A percentile compares a stretch with the other conserved stretches of the same genome.
These are phyloP conservation scores for Aphelenchoides avenae DNA, from an alignment of 1,140 invertebrate species.

Conservation along the genomic window DNA sequence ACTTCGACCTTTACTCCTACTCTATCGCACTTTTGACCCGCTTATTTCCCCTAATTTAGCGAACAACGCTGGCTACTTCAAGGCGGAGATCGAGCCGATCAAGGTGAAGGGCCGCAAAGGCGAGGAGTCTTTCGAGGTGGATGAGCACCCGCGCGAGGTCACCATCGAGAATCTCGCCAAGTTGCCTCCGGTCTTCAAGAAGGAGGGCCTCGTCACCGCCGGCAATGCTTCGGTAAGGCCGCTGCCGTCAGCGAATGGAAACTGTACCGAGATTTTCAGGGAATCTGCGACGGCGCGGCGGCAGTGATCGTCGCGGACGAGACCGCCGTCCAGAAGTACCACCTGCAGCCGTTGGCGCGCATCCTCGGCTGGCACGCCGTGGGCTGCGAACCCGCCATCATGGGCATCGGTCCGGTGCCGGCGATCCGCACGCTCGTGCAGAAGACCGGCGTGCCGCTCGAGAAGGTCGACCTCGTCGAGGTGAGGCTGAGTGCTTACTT, in stretches of 20 bases:
- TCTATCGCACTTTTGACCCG: no score
- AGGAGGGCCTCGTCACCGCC: conserved; percentile 88
- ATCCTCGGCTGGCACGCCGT: conserved; percentile 63
- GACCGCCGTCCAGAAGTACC: conserved; percentile 75
- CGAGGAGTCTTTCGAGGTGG: conserved; percentile 72
- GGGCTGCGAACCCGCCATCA: conserved; percentile 66
- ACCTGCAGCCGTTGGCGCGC: conserved; percentile 68
- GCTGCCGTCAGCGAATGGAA: neutral
- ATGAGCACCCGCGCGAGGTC: conserved; percentile 89
- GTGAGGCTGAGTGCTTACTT: conserved; percentile 88
- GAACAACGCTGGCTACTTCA: conserved; percentile 79
- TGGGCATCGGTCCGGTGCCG: conserved; percentile 81
- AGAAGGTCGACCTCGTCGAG: conserved; percentile 87
- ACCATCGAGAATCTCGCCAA: conserved; percentile 78
- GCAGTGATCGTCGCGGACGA: conserved; percentile 81
- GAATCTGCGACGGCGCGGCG: conserved; percentile 90
- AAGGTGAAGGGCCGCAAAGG: conserved; percentile 76
- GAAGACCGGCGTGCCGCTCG: conserved; percentile 69
- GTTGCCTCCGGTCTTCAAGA: conserved; percentile 86
- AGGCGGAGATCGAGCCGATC: conserved; percentile 81
- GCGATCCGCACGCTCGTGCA: conserved; percentile 79
- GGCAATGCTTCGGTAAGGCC: conserved; percentile 78
- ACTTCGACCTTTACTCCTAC: no score
- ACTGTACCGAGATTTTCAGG: conserved; percentile 64
- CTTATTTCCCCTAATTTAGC: conserved; percentile 65